phyloP scores from a whole-genome alignment of 2,888 invertebrate genomes.

The Seladonia tumulorum region DNA sequence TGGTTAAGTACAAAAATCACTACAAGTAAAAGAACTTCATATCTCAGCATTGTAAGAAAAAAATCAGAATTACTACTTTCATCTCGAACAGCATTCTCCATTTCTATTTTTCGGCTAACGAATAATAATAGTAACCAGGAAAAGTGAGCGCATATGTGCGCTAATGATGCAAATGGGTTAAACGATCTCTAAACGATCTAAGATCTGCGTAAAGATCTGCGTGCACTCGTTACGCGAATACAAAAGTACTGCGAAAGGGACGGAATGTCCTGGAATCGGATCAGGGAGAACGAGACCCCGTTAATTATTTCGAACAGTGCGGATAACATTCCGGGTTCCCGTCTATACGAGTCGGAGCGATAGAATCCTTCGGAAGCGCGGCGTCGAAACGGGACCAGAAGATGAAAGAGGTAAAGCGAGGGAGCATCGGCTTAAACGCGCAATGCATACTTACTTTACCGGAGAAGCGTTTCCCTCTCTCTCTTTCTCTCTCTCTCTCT shows the following conservation, averaged over 20 bases:
- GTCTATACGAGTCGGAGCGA: not conserved
- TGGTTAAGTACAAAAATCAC: too few relatives aligned
- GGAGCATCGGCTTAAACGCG: conserved; percentile 31
- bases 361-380: conserved; percentile 1
- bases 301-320: not conserved
- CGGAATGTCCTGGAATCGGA: not conserved
- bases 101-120: too few relatives aligned
- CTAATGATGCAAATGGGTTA: too few relatives aligned
- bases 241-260: not conserved
- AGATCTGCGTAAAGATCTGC: too few relatives aligned
- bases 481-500: not conserved
- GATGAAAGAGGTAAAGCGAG: conserved; percentile 30
- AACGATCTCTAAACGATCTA: too few relatives aligned
- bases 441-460: conserved; percentile 39
- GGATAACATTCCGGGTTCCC: not conserved
- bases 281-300: not conserved
- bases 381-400: conserved; percentile 24
- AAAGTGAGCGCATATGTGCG: too few relatives aligned
- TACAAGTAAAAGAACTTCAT: too few relatives aligned
- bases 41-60: too few relatives aligned
- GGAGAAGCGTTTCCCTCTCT: conserved; percentile 3
- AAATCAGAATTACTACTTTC: too few relatives aligned
- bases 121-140: too few relatives aligned
- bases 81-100: too few relatives aligned
- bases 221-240: not conserved